phyloP scores from a whole-genome alignment of 2,113 vertebrate genomes.

The Rhagologus leucostigma region DNA sequence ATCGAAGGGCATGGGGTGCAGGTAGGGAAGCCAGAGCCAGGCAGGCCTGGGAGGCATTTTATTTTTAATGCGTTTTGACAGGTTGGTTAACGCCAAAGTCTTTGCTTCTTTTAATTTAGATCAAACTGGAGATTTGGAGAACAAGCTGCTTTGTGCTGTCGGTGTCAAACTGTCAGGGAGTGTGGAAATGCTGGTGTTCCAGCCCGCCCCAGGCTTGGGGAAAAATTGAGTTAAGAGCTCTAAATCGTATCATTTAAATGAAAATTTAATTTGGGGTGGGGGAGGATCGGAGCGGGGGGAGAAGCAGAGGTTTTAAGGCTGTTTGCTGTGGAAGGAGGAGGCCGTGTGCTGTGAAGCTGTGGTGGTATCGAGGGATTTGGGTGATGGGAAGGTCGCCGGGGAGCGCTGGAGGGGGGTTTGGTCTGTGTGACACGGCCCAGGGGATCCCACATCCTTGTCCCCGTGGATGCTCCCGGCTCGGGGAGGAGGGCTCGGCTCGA shows the following conservation, averaged over 20 bases:
- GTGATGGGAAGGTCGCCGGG: not conserved
- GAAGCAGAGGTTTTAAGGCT: not conserved
- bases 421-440: rapidly evolving
- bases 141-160: constrained; percentile 5
- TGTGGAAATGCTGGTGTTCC: not conserved
- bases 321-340: not conserved
- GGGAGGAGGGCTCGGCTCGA: not conserved
- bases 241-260: not conserved
- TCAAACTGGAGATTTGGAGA: constrained; percentile 30
- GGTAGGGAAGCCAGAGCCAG: not conserved
- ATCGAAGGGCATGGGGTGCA: not conserved
- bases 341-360: not conserved
- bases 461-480: rapidly evolving
- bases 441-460: not conserved
- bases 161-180: constrained; percentile 18
- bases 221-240: not conserved
- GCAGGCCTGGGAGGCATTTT: constrained; percentile 19
- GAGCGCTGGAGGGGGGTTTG: not conserved
- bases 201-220: not conserved
- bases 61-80: constrained; percentile 27
- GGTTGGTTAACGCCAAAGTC: not conserved
- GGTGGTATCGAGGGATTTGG: not conserved
- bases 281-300: rapidly evolving
- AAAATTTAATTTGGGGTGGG: not conserved
- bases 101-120: constrained; percentile 59